A percentile compares a stretch with the other conserved stretches of the same genome.
Conservation (phyloP, 2,888 invertebrate species). For the Anodontia alba region DNA sequence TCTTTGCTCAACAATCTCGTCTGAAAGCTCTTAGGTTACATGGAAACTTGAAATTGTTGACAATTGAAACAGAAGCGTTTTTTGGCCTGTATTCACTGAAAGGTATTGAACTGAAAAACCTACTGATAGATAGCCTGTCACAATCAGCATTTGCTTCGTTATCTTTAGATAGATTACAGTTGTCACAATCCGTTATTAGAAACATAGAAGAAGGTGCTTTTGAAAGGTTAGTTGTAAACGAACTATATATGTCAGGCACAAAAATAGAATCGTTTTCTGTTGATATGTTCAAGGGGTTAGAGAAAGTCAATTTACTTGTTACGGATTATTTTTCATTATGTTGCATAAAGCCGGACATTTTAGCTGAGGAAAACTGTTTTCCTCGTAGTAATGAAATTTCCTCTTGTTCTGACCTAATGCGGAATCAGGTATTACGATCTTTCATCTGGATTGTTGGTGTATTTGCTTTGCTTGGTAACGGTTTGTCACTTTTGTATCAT, state of each 20-base stretch:
- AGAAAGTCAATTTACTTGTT: background rate
- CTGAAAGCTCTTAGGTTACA: background rate
- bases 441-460: no score
- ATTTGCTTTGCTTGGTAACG: no score
- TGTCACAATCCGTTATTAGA: no score
- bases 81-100: no score
- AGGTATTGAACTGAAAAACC: no score
- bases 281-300: background rate
- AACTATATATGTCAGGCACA: background rate
- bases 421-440: no score
- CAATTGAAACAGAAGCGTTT: background rate
- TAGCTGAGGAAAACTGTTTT: background rate
- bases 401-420: no score
- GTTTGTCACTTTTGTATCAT: no score
- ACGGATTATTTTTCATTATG: background rate
- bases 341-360: background rate
- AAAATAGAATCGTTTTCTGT: background rate
- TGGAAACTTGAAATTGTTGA: background rate
- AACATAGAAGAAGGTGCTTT: background rate
- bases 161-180: no score
- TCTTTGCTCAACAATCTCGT: background rate
- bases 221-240: background rate
- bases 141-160: no score
- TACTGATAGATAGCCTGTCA: no score
- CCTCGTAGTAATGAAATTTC: background rate